Conservation (phyloP, 2,113 vertebrate genomes). For the Anseranas semipalmata region DNA sequence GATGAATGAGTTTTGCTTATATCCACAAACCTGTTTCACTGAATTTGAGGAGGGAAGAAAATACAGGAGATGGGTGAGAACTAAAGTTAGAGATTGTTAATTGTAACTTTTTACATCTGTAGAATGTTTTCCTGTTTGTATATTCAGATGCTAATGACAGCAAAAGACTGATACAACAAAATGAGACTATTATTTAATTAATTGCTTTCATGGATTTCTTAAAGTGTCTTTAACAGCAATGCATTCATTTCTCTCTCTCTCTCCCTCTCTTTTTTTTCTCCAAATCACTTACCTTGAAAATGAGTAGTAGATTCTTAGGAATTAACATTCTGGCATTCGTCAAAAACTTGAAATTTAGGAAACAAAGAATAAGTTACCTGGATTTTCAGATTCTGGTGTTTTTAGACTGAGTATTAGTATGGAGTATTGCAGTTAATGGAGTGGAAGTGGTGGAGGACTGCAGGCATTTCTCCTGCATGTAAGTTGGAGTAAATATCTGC, state of each 20-base stretch:
- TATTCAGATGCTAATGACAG: neutral
- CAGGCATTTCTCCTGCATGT: neutral
- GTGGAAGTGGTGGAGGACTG: neutral
- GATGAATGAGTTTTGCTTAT: constrained; percentile 42
- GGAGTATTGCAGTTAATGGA: neutral
- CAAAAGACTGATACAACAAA: neutral
- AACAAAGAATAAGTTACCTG: neutral
- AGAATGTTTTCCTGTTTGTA: neutral
- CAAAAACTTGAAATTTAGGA: neutral
- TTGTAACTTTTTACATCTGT: neutral
- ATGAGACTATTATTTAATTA: neutral
- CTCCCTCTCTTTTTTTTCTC: too few species aligned
- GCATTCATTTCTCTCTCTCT: neutral
- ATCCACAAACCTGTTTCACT: constrained; percentile 5
- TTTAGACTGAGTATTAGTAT: neutral
- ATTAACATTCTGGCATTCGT: neutral
- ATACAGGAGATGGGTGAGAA: constrained; percentile 61
- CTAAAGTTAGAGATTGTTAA: neutral
- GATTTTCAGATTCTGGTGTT: neutral
- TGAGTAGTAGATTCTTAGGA: neutral
- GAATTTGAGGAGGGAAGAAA: constrained; percentile 33
- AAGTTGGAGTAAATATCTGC: neutral
- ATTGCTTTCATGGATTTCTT: neutral
- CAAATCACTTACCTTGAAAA: neutral
- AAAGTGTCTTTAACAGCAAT: neutral